Percentiles rank a stretch among this genome's conserved stretches.
Evolutionary conservation across 2,797 vertebrate species (phyloP).

Genomic region (Poeciliopsis infans): DNA sequence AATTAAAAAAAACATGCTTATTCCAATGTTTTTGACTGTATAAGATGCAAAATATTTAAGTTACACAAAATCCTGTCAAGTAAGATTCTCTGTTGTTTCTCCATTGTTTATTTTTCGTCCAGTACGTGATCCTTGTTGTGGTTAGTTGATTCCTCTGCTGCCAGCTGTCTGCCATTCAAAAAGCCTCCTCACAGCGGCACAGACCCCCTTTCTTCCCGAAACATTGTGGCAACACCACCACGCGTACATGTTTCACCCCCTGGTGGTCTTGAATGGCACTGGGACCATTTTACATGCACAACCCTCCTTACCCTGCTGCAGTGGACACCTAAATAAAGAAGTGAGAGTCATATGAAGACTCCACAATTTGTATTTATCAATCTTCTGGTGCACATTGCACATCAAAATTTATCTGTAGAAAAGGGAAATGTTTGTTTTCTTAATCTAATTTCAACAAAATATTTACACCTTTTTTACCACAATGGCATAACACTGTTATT

Average conservation of each 20-base stretch:
- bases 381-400: constrained; percentile 3
- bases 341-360: constrained; percentile 68
- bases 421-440: background rate
- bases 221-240: constrained; percentile 80
- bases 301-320: constrained; percentile 79
- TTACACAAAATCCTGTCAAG: constrained; percentile 71
- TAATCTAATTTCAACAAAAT: background rate
- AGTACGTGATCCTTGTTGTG: constrained; percentile 85
- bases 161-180: constrained; percentile 85
- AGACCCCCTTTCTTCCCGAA: constrained; percentile 76
- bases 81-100: constrained; percentile 83
- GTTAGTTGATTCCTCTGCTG: constrained; percentile 83
- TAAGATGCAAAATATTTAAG: constrained; percentile 60
- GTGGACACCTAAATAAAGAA: constrained; percentile 62
- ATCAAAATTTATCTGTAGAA: background rate
- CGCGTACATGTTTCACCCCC: constrained; percentile 83
- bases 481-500: background rate
- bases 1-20: constrained; percentile 19
- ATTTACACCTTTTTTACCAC: no score
- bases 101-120: constrained; percentile 83
- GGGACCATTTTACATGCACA: constrained; percentile 76
- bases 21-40: constrained; percentile 42
- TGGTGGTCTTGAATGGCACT: constrained; percentile 84
- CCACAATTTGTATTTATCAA: background rate
- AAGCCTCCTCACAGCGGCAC: constrained; percentile 79